Percentiles rank a stretch among this genome's conserved stretches.
Evolutionary conservation across 2,888 invertebrate genomes (phyloP).

Genomic region (Anthrax anthrax): DNA sequence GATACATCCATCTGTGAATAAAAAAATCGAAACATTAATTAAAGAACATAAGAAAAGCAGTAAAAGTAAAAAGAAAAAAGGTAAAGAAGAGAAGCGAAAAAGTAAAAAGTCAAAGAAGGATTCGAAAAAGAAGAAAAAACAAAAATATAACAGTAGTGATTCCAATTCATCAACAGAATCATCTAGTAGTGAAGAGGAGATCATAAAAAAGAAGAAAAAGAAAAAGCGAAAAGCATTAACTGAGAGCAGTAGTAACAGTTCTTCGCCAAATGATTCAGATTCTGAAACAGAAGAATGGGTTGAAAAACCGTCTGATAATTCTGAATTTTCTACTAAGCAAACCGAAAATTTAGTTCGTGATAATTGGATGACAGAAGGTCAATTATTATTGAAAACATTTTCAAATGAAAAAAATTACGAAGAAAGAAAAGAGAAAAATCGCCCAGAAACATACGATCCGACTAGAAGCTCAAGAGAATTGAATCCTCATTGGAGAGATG

Average conservation of each 20-base stretch:
- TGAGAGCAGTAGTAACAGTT: slow-evolving; percentile 8
- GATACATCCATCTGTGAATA: slow-evolving; percentile 23
- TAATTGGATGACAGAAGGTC: slow-evolving; percentile 56
- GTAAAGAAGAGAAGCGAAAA: slow-evolving; percentile 11
- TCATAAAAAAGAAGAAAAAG: slow-evolving; percentile 14
- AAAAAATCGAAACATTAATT: slow-evolving; percentile 17
- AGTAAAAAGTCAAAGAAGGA: slow-evolving; percentile 6
- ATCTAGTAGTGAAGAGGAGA: slow-evolving; percentile 25
- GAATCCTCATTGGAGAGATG: slow-evolving; percentile 87
- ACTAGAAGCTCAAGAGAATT: slow-evolving; percentile 61
- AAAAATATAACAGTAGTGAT: slow-evolving; percentile 8
- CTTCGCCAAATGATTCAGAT: slow-evolving; percentile 8
- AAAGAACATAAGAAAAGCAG: not conserved
- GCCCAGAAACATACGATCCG: slow-evolving; percentile 48
- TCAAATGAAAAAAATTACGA: slow-evolving; percentile 31
- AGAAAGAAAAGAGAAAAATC: slow-evolving; percentile 36
- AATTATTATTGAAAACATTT: not conserved
- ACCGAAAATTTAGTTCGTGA: slow-evolving; percentile 39
- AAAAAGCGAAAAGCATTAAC: slow-evolving; percentile 17
- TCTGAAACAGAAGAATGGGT: slow-evolving; percentile 39
- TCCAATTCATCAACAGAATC: slow-evolving; percentile 5
- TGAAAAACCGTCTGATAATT: slow-evolving; percentile 34
- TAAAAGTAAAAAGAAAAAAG: slow-evolving; percentile 22
- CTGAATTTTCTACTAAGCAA: not conserved
- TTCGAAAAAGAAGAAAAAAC: slow-evolving; percentile 10